Percentiles rank a stretch among this genome's conserved stretches.
phyloP scores from a whole-genome alignment of 37 sponge, comb jelly and placozoan species.

The Haliclona indistincta region DNA sequence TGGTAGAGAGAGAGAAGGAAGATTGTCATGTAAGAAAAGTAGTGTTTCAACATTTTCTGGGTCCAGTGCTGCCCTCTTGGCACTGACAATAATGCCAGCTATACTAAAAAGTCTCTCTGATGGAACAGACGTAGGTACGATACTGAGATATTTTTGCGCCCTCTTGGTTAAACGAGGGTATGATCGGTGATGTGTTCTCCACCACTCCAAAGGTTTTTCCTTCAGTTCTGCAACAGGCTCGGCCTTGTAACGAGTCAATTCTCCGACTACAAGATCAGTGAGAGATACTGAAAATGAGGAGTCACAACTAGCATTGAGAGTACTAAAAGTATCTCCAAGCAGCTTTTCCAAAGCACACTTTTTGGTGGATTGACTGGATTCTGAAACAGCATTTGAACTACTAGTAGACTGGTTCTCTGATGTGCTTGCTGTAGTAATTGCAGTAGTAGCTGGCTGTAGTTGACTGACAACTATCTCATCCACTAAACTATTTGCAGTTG shows the following conservation, averaged over 20 bases:
- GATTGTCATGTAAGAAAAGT: constrained; percentile 23
- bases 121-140: constrained; percentile 32
- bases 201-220: constrained; percentile 12
- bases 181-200: background rate
- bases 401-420: background rate
- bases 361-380: no score
- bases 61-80: constrained; percentile 16
- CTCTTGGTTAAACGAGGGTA: constrained; percentile 7
- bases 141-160: constrained; percentile 9
- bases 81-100: constrained; percentile 6
- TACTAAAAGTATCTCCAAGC: background rate
- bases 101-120: constrained; percentile 26
- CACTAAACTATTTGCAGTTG: background rate
- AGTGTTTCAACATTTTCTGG: constrained; percentile 29
- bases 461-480: background rate
- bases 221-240: background rate
- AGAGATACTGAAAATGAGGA: background rate
- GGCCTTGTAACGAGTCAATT: constrained; percentile 7
- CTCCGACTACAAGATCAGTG: background rate
- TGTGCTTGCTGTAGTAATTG: background rate
- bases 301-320: background rate
- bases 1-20: background rate
- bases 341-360: background rate
- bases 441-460: background rate
- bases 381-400: no score